phyloP scores from a whole-genome alignment of 2,888 invertebrate species.

The Anticlea derivata region DNA sequence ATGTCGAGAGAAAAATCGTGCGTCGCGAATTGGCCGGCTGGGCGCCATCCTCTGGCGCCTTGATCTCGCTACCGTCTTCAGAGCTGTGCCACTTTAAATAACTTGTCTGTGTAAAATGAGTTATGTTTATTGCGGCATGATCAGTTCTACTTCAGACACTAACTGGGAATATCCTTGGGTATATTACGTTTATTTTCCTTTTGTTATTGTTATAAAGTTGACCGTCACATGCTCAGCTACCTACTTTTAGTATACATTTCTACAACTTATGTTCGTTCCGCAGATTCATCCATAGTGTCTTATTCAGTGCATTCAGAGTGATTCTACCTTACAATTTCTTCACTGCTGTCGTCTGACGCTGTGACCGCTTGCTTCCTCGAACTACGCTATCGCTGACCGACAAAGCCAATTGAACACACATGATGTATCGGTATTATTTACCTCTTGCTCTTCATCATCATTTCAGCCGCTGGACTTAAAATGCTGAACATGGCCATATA shows the following conservation, averaged over 20 bases:
- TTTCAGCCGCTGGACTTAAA: too few relatives aligned
- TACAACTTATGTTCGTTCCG: background rate
- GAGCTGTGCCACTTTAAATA: constrained; percentile 10
- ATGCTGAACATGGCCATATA: too few relatives aligned
- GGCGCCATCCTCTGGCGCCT: constrained; percentile 76
- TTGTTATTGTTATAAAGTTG: background rate
- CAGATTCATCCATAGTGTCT: background rate
- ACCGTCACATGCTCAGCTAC: background rate
- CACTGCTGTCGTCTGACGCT: constrained; percentile 46
- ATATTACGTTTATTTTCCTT: background rate
- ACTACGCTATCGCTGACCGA: constrained; percentile 62
- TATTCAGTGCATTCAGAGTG: constrained; percentile 10
- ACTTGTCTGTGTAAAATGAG: background rate
- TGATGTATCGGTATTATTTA: constrained; percentile 36
- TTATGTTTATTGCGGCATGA: background rate
- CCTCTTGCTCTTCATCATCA: too few relatives aligned
- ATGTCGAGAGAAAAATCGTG: constrained; percentile 56
- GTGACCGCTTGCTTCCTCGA: constrained; percentile 73
- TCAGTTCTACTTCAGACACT: background rate
- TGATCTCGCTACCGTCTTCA: constrained; percentile 22
- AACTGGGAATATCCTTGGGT: background rate
- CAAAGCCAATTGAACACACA: constrained; percentile 51
- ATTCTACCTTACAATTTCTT: constrained; percentile 10
- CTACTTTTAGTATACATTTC: background rate
- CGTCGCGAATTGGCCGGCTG: constrained; percentile 51